Conservation (phyloP, 2,113 vertebrate species). For the Cynoglossus semilaevis region DNA sequence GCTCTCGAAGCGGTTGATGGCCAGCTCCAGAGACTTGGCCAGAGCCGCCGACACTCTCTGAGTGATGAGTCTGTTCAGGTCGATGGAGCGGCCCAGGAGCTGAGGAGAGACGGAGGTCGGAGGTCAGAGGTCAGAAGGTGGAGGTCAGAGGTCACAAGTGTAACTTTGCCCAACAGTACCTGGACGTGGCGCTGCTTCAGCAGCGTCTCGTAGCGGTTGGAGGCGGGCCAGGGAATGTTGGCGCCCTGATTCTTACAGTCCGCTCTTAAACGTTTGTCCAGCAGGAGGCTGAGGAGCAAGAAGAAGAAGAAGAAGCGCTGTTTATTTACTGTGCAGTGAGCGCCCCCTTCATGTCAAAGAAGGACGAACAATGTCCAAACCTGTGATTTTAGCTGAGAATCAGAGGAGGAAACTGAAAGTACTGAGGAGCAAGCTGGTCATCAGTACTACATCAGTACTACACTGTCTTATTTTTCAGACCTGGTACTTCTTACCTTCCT, state of each 20-base stretch:
- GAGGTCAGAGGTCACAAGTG: too few relatives aligned
- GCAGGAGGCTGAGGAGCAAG: slow-evolving; percentile 79
- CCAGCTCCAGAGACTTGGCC: slow-evolving; percentile 95
- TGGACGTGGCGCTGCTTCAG: slow-evolving; percentile 97
- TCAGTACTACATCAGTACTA: too few relatives aligned
- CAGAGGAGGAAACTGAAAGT: too few relatives aligned
- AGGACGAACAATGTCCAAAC: too few relatives aligned
- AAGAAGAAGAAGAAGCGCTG: background rate
- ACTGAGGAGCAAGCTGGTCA: too few relatives aligned
- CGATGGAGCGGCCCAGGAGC: slow-evolving; percentile 96
- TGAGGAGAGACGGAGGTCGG: slow-evolving; percentile 41
- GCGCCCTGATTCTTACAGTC: slow-evolving; percentile 98
- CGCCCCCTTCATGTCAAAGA: too few relatives aligned
- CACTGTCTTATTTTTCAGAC: too few relatives aligned
- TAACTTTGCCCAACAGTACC: slow-evolving; percentile 67
- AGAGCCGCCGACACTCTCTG: slow-evolving; percentile 96
- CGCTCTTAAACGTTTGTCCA: slow-evolving; percentile 94
- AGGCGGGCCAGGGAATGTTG: slow-evolving; percentile 95
- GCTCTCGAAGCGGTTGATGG: slow-evolving; percentile 97
- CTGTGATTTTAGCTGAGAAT: too few relatives aligned
- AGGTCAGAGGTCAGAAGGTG: too few relatives aligned
- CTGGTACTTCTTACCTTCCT: slow-evolving; percentile 82
- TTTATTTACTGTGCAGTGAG: too few relatives aligned
- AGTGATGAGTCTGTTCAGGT: slow-evolving; percentile 96
- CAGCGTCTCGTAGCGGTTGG: slow-evolving; percentile 96